Conservation (phyloP, 1,140 invertebrate genomes). For the Phenacoccus solenopsis region DNA sequence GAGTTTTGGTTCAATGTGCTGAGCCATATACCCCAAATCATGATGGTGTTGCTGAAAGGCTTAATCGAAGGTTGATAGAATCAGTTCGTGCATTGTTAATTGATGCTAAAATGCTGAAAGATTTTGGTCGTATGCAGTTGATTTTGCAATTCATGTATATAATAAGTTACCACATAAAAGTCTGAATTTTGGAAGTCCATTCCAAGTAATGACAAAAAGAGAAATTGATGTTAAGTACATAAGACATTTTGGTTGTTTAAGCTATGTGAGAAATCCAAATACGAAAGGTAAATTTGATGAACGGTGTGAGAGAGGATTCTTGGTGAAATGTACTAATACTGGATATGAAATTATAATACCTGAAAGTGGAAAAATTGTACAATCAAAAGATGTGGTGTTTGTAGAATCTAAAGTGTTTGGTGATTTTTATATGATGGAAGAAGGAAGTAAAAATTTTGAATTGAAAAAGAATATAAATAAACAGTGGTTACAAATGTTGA, state of each 20-base stretch:
- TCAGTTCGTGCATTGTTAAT: neutral
- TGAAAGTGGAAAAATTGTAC: neutral
- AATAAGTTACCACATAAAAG: neutral
- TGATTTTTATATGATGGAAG: neutral
- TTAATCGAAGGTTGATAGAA: neutral
- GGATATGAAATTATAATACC: neutral
- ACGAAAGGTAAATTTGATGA: neutral
- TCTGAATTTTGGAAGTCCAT: neutral
- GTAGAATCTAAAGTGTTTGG: constrained; percentile 4
- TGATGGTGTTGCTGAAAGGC: neutral
- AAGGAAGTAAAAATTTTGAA: neutral
- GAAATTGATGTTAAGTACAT: neutral
- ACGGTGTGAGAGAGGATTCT: neutral
- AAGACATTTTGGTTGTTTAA: neutral
- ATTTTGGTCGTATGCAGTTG: neutral
- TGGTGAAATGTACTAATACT: neutral
- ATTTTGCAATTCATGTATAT: neutral
- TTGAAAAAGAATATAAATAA: neutral
- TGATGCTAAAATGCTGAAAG: neutral
- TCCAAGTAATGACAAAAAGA: neutral
- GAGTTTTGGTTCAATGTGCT: neutral
- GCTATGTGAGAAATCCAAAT: neutral
- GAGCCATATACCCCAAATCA: neutral
- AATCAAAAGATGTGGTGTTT: neutral
- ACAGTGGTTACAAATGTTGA: no score